A percentile compares a stretch with the other conserved stretches of the same genome.
Evolutionary conservation across 2,113 vertebrate genomes (phyloP).

Genomic region (Hippolais icterina): DNA sequence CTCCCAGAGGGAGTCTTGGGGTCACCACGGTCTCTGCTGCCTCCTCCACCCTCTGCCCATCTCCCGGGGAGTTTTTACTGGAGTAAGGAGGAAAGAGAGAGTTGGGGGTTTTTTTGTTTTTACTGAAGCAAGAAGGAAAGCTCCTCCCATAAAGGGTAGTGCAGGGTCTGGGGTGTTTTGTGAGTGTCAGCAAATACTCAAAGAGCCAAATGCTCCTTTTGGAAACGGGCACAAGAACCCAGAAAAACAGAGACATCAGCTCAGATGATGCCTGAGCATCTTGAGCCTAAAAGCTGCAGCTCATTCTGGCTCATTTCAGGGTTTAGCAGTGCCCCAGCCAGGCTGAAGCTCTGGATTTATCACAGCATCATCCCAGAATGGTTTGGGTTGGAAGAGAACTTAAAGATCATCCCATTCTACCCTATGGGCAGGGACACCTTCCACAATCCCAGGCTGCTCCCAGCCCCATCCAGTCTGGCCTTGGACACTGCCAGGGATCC

Average conservation of each 20-base stretch:
- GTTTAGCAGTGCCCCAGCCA: neutral
- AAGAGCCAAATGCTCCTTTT: neutral
- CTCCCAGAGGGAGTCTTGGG: neutral
- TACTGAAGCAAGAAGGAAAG: neutral
- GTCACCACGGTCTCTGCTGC: neutral
- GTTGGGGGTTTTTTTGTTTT: neutral
- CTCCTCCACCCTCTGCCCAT: neutral
- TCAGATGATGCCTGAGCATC: neutral
- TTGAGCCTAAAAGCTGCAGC: neutral
- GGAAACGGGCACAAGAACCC: neutral
- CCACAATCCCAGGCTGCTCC: fast-evolving
- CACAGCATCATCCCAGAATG: neutral
- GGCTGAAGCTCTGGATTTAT: neutral
- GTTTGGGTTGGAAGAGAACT: neutral
- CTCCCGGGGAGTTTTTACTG: neutral
- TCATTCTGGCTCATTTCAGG: neutral
- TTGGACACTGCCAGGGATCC: neutral
- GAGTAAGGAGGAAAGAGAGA: neutral
- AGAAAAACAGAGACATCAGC: neutral
- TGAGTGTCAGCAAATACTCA: neutral
- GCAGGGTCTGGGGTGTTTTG: neutral
- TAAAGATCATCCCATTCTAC: fast-evolving
- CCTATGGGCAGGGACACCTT: neutral
- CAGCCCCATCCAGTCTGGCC: fast-evolving
- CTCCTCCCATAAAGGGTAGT: fast-evolving